Conservation (phyloP, 2,113 vertebrate genomes). For the Mastomys natalensis region DNA sequence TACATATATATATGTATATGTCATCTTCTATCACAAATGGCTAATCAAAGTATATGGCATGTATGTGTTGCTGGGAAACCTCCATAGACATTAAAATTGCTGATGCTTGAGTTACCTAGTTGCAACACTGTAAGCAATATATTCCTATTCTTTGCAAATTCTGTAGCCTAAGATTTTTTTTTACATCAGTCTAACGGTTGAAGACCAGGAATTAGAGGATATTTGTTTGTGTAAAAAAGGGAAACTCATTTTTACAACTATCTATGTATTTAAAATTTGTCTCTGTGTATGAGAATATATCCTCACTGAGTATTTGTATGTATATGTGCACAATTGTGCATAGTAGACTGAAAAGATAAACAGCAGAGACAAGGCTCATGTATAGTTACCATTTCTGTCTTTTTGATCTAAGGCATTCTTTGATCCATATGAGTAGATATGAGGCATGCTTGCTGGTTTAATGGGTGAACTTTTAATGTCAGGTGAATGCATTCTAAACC, state of each 20-base stretch:
- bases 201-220: background rate
- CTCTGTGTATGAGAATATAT: background rate
- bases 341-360: background rate
- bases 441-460: background rate
- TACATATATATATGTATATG: too few species aligned
- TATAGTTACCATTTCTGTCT: background rate
- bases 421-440: background rate
- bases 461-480: background rate
- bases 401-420: background rate
- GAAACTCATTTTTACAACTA: background rate
- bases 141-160: background rate
- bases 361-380: background rate
- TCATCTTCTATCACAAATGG: too few species aligned
- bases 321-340: background rate
- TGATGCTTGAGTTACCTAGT: background rate
- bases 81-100: too few species aligned
- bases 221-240: background rate
- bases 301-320: background rate
- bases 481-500: background rate
- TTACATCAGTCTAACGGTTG: background rate
- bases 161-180: background rate
- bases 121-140: too few species aligned
- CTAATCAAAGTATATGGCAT: background rate
- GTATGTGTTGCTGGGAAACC: background rate
- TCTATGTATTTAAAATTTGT: background rate